A percentile compares a stretch with the other conserved stretches of the same genome.
Evolutionary conservation across 2,797 vertebrate genomes (phyloP).

Genomic region (Phylloscopus collybita): DNA sequence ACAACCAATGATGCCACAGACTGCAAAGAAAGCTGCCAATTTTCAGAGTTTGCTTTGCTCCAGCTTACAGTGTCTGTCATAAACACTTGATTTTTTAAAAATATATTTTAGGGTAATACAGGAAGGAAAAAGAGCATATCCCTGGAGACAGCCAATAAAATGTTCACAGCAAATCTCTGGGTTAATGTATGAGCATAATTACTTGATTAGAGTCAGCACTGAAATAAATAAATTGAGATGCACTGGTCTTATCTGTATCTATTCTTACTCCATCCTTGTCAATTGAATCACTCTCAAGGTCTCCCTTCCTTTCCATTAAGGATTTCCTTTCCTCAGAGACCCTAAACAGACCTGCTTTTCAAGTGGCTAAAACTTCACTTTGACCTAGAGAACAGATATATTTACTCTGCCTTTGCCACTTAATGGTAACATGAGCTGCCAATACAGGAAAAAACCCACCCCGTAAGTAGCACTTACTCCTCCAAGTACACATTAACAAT

Average conservation of each 20-base stretch:
- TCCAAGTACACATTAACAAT: neutral
- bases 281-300: neutral
- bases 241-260: neutral
- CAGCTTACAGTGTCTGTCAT: neutral
- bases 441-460: neutral
- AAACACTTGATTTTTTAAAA: neutral
- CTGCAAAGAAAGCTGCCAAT: constrained; percentile 23
- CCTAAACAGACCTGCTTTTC: neutral
- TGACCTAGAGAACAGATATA: neutral
- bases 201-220: neutral
- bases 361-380: neutral
- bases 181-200: neutral
- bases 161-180: neutral
- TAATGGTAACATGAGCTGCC: neutral
- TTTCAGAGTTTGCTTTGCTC: neutral
- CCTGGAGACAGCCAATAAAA: neutral
- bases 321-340: neutral
- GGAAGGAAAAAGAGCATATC: neutral
- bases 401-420: neutral
- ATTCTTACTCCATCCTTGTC: neutral
- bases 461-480: neutral
- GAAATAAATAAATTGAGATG: neutral
- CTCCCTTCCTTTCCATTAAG: neutral
- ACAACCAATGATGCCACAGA: constrained; percentile 23
- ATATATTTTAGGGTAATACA: neutral